These are phyloP conservation scores for Hermaeophaga mercurialis DNA, from an alignment of 2,888 invertebrate species.

Conservation along the genomic window DNA sequence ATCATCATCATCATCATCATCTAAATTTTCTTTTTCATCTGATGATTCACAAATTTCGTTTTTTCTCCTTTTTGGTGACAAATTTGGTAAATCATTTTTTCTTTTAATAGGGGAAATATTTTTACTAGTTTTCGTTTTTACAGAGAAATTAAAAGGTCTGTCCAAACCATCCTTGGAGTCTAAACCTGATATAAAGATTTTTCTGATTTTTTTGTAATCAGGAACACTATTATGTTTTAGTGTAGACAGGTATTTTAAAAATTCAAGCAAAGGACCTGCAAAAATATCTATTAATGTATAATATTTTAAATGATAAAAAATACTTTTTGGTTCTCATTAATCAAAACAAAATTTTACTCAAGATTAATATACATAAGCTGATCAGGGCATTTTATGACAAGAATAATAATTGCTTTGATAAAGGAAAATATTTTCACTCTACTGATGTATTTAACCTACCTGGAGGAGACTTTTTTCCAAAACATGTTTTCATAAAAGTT, in stretches of 20 bases:
- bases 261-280: conserved; percentile 67
- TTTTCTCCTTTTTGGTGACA: background rate
- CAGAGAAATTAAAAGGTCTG: conserved; percentile 66
- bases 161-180: conserved; percentile 62
- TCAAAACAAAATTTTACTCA: too few species aligned
- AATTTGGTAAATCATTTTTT: background rate
- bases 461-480: conserved; percentile 35
- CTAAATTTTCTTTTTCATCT: conserved; percentile 18
- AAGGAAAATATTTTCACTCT: too few species aligned
- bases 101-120: conserved; percentile 6
- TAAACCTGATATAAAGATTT: conserved; percentile 69
- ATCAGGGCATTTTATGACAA: too few species aligned
- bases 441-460: conserved; percentile 34
- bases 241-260: conserved; percentile 69
- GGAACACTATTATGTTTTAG: conserved; percentile 74
- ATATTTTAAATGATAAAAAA: too few species aligned
- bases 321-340: too few species aligned
- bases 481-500: conserved; percentile 39
- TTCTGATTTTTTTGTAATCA: conserved; percentile 73
- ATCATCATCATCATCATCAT: conserved; percentile 3
- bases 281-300: too few species aligned
- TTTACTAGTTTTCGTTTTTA: conserved; percentile 8
- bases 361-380: too few species aligned
- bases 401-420: too few species aligned
- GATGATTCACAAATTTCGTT: conserved; percentile 2